phyloP scores from a whole-genome alignment of 2,888 invertebrate species.

The Oligia fasciuncula region DNA sequence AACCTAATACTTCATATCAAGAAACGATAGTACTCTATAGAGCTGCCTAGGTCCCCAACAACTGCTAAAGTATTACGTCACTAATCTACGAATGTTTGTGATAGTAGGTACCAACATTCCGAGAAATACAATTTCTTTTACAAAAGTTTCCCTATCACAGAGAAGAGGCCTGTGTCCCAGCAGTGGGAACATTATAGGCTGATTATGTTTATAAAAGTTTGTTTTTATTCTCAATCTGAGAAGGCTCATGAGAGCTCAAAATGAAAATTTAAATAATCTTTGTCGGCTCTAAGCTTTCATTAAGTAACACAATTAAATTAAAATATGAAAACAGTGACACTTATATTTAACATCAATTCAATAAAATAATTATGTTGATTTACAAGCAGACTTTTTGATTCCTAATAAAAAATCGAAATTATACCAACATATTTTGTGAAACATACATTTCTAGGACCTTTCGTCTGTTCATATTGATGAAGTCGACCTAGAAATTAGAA shows the following conservation, averaged over 20 bases:
- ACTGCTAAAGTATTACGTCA: slow-evolving; percentile 1
- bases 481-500: slow-evolving; percentile 11
- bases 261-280: background rate
- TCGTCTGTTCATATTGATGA: background rate
- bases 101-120: background rate
- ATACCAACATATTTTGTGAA: background rate
- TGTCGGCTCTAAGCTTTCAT: background rate
- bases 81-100: slow-evolving; percentile 17
- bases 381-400: background rate
- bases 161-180: no score
- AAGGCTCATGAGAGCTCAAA: background rate
- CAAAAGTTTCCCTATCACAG: background rate
- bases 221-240: slow-evolving; percentile 14
- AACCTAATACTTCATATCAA: background rate
- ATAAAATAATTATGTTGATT: slow-evolving; percentile 1
- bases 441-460: background rate
- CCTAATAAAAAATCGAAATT: background rate
- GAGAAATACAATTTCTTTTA: slow-evolving; percentile 5
- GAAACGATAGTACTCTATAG: background rate
- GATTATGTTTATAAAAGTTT: background rate
- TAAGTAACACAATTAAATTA: background rate
- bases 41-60: background rate
- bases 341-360: background rate
- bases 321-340: background rate
- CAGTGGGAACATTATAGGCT: background rate